These are phyloP conservation scores for Eupleurogrammus muticus DNA, from an alignment of 2,797 vertebrate species.

Conservation along the genomic window DNA sequence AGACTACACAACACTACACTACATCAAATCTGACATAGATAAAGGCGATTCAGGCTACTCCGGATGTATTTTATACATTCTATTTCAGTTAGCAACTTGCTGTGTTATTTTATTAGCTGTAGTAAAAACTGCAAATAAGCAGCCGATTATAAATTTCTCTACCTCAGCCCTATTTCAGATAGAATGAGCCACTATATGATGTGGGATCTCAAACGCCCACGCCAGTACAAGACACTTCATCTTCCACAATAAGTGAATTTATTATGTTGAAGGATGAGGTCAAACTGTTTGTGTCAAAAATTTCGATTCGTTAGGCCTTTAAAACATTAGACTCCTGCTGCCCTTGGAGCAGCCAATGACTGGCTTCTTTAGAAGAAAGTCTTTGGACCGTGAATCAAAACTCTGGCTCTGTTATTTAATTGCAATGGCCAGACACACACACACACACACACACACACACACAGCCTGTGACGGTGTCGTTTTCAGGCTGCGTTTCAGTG, in stretches of 20 bases:
- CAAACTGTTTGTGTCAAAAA: neutral
- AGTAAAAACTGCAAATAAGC: neutral
- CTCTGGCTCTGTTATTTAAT: slow-evolving; percentile 17
- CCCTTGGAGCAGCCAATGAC: neutral
- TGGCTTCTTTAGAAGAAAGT: slow-evolving; percentile 1
- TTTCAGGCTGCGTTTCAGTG: slow-evolving; percentile 40
- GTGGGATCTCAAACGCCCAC: neutral
- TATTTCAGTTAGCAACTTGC: neutral
- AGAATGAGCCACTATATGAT: neutral
- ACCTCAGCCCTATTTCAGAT: too few species aligned
- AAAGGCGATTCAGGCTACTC: too few species aligned
- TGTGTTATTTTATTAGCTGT: slow-evolving; percentile 4
- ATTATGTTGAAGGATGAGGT: neutral
- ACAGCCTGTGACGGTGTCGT: slow-evolving; percentile 12
- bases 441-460: slow-evolving; percentile 7
- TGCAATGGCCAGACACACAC: slow-evolving; percentile 7
- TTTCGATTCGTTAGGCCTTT: neutral
- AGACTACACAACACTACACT: too few species aligned
- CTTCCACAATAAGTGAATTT: neutral
- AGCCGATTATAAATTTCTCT: neutral
- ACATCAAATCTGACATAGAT: too few species aligned
- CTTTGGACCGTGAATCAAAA: neutral
- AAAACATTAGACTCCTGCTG: neutral
- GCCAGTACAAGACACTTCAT: neutral
- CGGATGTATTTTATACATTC: neutral